Percentiles rank a stretch among this genome's conserved stretches.
Conservation (phyloP, 1,140 invertebrate genomes). For the Hormaphis cornu region DNA sequence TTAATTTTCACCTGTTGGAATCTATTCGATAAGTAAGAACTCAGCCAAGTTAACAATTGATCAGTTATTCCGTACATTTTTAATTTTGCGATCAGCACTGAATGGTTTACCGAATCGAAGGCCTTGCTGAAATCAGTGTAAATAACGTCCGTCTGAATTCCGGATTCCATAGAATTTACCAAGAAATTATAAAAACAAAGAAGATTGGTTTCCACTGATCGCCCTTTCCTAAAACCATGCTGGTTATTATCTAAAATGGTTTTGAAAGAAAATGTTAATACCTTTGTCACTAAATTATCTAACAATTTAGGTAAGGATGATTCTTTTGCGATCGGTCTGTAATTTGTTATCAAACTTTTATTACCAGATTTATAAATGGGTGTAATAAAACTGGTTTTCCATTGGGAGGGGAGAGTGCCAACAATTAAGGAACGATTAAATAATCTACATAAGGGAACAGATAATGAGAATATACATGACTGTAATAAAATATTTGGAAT, state of each 20-base stretch:
- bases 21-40: not conserved
- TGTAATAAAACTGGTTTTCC: not conserved
- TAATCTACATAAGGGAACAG: not conserved
- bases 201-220: not conserved
- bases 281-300: not conserved
- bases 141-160: slow-evolving; percentile 35
- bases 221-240: no score
- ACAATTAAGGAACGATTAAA: not conserved
- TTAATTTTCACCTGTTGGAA: not conserved
- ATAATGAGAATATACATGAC: not conserved
- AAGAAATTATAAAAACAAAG: not conserved
- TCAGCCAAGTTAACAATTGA: not conserved
- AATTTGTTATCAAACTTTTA: not conserved
- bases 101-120: no score
- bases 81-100: slow-evolving; percentile 35
- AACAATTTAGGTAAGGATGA: not conserved
- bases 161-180: slow-evolving; percentile 7
- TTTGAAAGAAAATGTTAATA: not conserved
- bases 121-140: slow-evolving; percentile 38
- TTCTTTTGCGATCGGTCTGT: not conserved
- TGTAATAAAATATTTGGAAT: not conserved
- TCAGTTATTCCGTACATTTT: not conserved
- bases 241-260: not conserved
- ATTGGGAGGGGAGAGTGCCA: not conserved
- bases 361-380: no score